A percentile compares a stretch with the other conserved stretches of the same genome.
Evolutionary conservation across 2,888 invertebrate species (phyloP).

Genomic region (Abscondita cerata): DNA sequence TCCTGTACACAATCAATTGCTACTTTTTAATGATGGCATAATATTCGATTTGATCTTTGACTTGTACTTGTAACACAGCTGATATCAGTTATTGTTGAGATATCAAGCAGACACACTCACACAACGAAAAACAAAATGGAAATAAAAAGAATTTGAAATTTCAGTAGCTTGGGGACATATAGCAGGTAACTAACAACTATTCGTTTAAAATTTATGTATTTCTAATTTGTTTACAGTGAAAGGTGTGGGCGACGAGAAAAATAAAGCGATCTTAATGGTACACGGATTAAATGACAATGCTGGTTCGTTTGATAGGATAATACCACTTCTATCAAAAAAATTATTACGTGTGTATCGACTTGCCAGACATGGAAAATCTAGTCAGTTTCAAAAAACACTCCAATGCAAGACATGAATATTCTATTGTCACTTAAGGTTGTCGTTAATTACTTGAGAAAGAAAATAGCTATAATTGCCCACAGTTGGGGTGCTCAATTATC

Average conservation of each 20-base stretch:
- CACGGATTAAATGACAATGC: constrained; percentile 69
- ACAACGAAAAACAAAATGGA: constrained; percentile 30
- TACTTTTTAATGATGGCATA: no score
- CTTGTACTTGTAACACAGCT: no score
- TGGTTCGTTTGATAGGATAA: constrained; percentile 64
- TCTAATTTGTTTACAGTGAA: constrained; percentile 57
- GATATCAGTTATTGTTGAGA: not conserved
- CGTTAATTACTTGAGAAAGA: constrained; percentile 48
- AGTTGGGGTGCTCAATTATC: constrained; percentile 62
- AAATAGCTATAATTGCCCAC: constrained; percentile 53
- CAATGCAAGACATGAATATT: constrained; percentile 57
- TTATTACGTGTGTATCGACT: constrained; percentile 61
- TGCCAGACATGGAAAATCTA: constrained; percentile 69
- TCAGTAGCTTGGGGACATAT: constrained; percentile 66
- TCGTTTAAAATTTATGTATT: not conserved
- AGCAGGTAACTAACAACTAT: constrained; percentile 51
- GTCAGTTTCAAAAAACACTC: constrained; percentile 57
- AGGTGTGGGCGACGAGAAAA: constrained; percentile 65
- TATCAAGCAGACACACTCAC: not conserved
- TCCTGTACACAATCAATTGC: no score
- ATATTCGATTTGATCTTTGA: no score
- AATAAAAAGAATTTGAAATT: constrained; percentile 57
- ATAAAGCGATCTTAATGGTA: constrained; percentile 64
- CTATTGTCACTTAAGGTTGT: constrained; percentile 52
- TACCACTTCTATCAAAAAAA: constrained; percentile 61